Evolutionary conservation across 2,888 invertebrate species (phyloP).

Genomic region (Pyrochroa serraticornis): DNA sequence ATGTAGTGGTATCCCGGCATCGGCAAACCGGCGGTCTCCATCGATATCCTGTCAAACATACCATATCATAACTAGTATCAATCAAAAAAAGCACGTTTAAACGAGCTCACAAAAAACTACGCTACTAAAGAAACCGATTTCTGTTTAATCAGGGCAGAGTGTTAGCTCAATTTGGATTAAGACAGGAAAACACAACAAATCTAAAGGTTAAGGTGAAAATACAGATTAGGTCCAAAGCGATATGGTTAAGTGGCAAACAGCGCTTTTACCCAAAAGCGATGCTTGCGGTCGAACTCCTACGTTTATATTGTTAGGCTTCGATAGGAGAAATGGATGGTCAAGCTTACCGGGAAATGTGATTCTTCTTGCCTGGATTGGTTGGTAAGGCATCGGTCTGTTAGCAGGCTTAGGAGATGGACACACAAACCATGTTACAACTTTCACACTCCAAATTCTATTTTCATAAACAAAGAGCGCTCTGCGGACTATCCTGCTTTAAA

Average conservation of each 20-base stretch:
- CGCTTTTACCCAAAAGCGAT: background rate
- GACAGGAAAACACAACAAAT: background rate
- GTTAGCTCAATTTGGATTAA: background rate
- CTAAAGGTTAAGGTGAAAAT: slow-evolving; percentile 1
- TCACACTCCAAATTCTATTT: slow-evolving; percentile 35
- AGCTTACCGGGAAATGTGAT: slow-evolving; percentile 55
- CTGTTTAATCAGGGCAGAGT: no score
- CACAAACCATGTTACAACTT: slow-evolving; percentile 50
- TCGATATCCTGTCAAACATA: slow-evolving; percentile 76
- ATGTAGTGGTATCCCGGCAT: slow-evolving; percentile 92
- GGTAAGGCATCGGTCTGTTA: slow-evolving; percentile 56
- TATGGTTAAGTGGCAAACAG: background rate
- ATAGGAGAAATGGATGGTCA: slow-evolving; percentile 53
- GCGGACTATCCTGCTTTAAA: no score
- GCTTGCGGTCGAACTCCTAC: background rate
- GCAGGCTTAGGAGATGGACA: slow-evolving; percentile 53
- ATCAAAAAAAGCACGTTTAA: no score
- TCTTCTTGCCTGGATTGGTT: slow-evolving; percentile 53
- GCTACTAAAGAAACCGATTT: background rate
- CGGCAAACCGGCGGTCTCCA: slow-evolving; percentile 92
- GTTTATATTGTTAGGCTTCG: slow-evolving; percentile 35
- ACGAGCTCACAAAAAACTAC: slow-evolving; percentile 1
- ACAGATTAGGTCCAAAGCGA: slow-evolving; percentile 4
- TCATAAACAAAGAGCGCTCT: background rate
- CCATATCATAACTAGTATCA: background rate